Evolutionary conservation across 2,797 vertebrate genomes (phyloP), one percentile per base, ranked within the genome.

Genomic region (Acanthurus tractus): DNA sequence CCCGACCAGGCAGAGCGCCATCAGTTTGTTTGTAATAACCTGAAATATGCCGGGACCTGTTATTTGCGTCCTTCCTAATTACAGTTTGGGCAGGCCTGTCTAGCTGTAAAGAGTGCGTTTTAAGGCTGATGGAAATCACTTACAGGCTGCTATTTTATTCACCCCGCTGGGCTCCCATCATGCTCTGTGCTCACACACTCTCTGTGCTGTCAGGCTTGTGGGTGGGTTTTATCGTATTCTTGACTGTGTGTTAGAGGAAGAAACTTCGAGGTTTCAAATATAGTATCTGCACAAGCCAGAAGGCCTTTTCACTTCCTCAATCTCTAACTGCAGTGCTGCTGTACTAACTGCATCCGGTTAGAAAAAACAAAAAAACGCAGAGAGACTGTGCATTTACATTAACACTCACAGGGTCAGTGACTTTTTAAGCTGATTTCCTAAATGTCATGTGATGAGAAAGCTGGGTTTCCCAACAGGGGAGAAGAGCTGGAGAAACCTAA

Each of bases 11-110:
- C 83, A 65, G 36, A 50, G 61, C 18, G 80, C 90, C 86, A 83
- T 34, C 71, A 79, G 82, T 90, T 90, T 91, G 91, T 92, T 93
- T 90, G 85, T 84, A 92, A 91, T 91, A 90, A 94, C 85, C 86
- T 90, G 79, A 89, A 91, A 85, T 85, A 82, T 83, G 78, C 63
- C 7, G 75, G 85, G 88, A 91, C 89, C 89, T 88, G 91, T 93
- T 89, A 93, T 95, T 95, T 93, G 85, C 82, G 70, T 92, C 74
- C 38, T 36, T 86, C 78, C 70, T 92, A 91, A 94, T 94, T 91
- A 91, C 73, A 85, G 91, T 78, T 71, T 82, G 79, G 80, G 78
- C 62, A 58, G 62, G 59, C 62, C 34, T 22, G 79, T 85, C 83
- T 81, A 18, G 69, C 88, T 79, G 71, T 58, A 86, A 85, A 70